These are phyloP conservation scores for Petrocephalus sullivani DNA, from an alignment of 2,797 vertebrate species.

Conservation along the genomic window DNA sequence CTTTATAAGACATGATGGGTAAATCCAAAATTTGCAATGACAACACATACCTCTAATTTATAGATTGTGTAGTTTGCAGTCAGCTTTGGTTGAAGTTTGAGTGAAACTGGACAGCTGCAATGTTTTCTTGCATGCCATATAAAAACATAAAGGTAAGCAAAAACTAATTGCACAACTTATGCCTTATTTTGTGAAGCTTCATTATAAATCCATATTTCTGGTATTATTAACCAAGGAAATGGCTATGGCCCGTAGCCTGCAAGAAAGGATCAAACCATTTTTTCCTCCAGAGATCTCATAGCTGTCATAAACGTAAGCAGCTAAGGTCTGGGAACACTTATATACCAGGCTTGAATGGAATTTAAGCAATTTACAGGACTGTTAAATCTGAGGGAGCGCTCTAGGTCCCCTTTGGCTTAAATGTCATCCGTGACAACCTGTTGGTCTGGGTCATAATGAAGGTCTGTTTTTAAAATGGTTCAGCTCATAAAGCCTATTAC, in stretches of 20 bases:
- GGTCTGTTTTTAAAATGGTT: background rate
- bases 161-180: background rate
- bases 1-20: background rate
- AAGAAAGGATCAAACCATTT: background rate
- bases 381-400: background rate
- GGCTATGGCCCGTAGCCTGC: background rate
- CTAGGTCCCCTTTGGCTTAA: background rate
- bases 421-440: background rate
- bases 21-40: background rate
- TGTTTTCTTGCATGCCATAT: background rate
- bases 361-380: background rate
- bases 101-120: background rate
- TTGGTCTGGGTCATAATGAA: background rate
- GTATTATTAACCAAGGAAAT: background rate
- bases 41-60: background rate
- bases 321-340: background rate
- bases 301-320: background rate
- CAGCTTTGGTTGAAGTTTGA: background rate
- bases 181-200: background rate
- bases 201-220: background rate
- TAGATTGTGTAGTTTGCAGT: background rate
- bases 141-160: background rate
- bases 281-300: background rate
- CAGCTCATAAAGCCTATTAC: background rate
- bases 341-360: constrained; percentile 9